Conservation (phyloP, 2,113 vertebrate genomes). For the Corythornis madagascariensis region DNA sequence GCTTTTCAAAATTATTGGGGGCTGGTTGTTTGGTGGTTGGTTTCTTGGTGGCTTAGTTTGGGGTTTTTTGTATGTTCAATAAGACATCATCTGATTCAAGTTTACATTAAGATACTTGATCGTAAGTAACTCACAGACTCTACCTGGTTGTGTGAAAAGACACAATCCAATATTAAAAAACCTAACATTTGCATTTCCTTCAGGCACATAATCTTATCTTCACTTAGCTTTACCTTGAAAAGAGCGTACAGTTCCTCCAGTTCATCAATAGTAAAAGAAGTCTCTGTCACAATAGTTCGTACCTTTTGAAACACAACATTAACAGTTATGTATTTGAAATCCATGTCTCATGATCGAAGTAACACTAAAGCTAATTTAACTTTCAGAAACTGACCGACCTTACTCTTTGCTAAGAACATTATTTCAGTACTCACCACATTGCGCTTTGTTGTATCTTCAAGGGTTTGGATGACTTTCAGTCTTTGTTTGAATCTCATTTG, state of each 20-base stretch:
- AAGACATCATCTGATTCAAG: not conserved
- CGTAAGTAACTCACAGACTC: not conserved
- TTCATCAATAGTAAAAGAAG: slow-evolving; percentile 92
- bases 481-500: slow-evolving; percentile 99
- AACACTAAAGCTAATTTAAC: not conserved
- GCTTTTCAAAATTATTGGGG: not conserved
- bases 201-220: not conserved
- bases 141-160: not conserved
- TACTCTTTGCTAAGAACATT: not conserved
- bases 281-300: slow-evolving; percentile 94
- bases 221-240: slow-evolving; percentile 87
- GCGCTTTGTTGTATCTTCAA: slow-evolving; percentile 96
- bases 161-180: not conserved
- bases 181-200: not conserved
- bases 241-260: slow-evolving; percentile 93
- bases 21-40: not conserved
- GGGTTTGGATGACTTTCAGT: slow-evolving; percentile 95
- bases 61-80: not conserved
- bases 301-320: slow-evolving; percentile 79
- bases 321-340: not conserved
- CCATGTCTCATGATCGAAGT: not conserved
- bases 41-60: no score
- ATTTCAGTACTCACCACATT: slow-evolving; percentile 86
- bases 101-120: not conserved
- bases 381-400: not conserved